Evolutionary conservation across 92 coral and sea anemone species (phyloP).

Genomic region (Phymanthus crucifer): DNA sequence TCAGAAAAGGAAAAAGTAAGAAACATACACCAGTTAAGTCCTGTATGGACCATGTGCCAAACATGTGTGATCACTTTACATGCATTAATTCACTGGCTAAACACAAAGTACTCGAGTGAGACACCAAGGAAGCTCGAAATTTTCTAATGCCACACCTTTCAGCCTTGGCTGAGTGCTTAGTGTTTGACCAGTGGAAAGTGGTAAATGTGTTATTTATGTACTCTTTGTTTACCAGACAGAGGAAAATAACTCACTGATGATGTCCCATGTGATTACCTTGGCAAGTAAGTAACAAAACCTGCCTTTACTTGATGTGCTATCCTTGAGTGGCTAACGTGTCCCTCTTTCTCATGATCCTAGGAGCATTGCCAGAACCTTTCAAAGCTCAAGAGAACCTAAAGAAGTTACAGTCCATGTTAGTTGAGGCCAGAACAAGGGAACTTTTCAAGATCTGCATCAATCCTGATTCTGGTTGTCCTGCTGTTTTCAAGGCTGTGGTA

Average conservation of each 20-base stretch:
- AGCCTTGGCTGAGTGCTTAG: too few relatives aligned
- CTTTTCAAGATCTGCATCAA: conserved; percentile 66
- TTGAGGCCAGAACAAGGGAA: conserved; percentile 64
- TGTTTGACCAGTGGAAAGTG: not conserved
- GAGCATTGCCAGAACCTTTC: conserved; percentile 84
- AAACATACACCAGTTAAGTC: too few relatives aligned
- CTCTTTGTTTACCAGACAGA: conserved; percentile 56
- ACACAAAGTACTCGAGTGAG: too few relatives aligned
- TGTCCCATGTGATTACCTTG: conserved; percentile 75
- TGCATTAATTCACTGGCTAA: too few relatives aligned
- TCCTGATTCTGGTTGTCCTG: conserved; percentile 79
- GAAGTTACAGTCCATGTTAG: conserved; percentile 72
- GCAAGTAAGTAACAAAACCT: conserved; percentile 77
- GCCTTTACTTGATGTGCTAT: not conserved
- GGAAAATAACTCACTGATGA: conserved; percentile 65
- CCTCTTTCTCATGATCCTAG: conserved; percentile 24
- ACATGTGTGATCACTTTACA: too few relatives aligned
- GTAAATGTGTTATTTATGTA: not conserved
- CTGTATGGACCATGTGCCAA: too few relatives aligned
- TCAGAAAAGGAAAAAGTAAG: too few relatives aligned
- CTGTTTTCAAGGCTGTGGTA: conserved; percentile 87
- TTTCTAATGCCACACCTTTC: too few relatives aligned
- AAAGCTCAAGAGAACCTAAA: conserved; percentile 91
- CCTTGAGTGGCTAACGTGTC: not conserved
- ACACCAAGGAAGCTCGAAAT: too few relatives aligned